Evolutionary conservation across 2,797 vertebrate species (phyloP), one percentile per base, ranked within the genome.

Genomic region (Hippopotamyrus pictus): DNA sequence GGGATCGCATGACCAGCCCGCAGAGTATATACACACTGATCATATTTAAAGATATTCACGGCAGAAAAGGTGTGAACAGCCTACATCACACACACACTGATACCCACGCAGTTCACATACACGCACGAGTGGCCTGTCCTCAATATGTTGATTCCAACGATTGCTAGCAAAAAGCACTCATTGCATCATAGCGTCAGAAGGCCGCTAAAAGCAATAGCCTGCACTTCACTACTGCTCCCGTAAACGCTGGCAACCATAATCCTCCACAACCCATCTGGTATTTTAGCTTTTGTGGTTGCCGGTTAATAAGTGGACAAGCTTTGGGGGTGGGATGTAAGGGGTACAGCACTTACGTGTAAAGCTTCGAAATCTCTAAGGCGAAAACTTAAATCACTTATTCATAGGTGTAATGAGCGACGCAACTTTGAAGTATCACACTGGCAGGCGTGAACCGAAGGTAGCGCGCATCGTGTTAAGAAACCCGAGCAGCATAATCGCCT

Each of bases 91-190:
- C 25, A 86, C 41, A n/a, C 51, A 11, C 25, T 50, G 22, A 86
- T 25, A 29, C 12, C 12, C 9, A 37, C 46, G 22, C 4, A 29
- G 84, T 86, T 51, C 48, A 54, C 50, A 86, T 51, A 86, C 85
- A 86, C 29, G 29, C 85, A 86, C 85, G 11, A 50, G 22, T 86
- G 85, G 85, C 51, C 85, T 86, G 85, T 86, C 85, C 85, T 86
- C 50, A 86, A 86, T 86, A 86, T 86, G 50, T 86, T 86, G 85
- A 86, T 86, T 86, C 37, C 85, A 50, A 86, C 85, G 85, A 86
- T 86, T 86, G 85, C 85, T 86, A 54, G 50, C 50, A 54, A 54
- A 54, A 86, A 86, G 85, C 51, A 57, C 51, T 54, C 85, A 86
- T 86, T 86, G 85, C 85, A 57, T 86, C 85, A 86, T 86, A 33